Conservation (phyloP, 37 sponge, comb jelly and placozoan genomes). For the Corticium candelabrum region DNA sequence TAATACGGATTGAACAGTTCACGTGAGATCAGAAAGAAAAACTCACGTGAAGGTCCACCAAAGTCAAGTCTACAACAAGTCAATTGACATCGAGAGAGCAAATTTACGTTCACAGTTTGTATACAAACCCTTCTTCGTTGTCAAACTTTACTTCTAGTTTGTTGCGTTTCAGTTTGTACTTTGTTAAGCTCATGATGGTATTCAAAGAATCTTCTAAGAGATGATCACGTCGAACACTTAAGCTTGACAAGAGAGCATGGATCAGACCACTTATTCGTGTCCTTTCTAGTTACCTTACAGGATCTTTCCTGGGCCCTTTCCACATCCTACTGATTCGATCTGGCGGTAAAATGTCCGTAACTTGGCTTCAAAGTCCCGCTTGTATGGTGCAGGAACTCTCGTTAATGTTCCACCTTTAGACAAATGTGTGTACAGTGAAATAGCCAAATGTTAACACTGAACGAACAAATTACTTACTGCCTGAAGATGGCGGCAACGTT, state of each 20-base stretch:
- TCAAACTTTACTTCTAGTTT: constrained; percentile 60
- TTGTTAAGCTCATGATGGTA: constrained; percentile 39
- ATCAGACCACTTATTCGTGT: neutral
- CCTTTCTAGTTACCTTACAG: neutral
- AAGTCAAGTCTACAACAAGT: constrained; percentile 40
- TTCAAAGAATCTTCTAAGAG: constrained; percentile 71
- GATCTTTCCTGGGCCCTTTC: neutral
- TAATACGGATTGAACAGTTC: constrained; percentile 83
- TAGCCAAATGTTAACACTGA: too few species aligned
- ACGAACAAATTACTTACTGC: too few species aligned
- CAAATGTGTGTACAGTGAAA: too few species aligned
- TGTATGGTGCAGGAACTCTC: neutral
- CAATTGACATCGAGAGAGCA: neutral
- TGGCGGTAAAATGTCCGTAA: neutral
- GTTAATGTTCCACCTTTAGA: too few species aligned
- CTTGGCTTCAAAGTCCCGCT: neutral
- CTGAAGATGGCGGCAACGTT: too few species aligned
- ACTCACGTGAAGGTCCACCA: constrained; percentile 78
- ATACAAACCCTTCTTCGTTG: constrained; percentile 78
- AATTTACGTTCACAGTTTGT: neutral
- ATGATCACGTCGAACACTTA: constrained; percentile 68
- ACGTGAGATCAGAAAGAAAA: constrained; percentile 76
- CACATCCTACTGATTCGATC: neutral
- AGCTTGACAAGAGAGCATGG: constrained; percentile 8
- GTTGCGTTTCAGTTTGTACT: constrained; percentile 56